phyloP scores from a whole-genome alignment of 2,888 invertebrate genomes.

The Alloplasta piceator region DNA sequence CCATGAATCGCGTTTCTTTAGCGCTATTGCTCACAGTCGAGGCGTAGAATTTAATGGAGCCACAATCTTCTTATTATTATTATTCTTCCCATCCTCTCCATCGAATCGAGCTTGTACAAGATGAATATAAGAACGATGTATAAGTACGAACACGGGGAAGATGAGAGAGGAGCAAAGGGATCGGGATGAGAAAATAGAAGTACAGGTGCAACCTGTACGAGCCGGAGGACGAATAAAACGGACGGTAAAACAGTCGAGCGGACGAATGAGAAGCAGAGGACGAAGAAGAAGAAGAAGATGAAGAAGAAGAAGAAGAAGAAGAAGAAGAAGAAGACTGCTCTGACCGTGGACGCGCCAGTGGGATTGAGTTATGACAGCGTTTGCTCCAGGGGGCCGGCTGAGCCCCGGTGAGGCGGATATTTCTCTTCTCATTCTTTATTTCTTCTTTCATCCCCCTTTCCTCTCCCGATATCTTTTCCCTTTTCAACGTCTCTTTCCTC shows the following conservation, averaged over 20 bases:
- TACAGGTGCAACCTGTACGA: constrained; percentile 67
- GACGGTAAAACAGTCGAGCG: constrained; percentile 42
- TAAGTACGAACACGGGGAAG: constrained; percentile 44
- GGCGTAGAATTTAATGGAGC: constrained; percentile 67
- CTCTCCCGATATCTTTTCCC: constrained; percentile 57
- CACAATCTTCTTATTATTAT: constrained; percentile 49
- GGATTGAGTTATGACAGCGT: constrained; percentile 84
- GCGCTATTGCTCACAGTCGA: constrained; percentile 49
- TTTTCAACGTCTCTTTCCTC: constrained; percentile 60
- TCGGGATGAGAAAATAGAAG: constrained; percentile 58
- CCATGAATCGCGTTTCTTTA: constrained; percentile 57
- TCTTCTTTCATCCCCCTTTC: constrained; percentile 70
- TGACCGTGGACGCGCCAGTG: constrained; percentile 80
- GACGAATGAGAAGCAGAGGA: constrained; percentile 57
- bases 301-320: constrained; percentile 19
- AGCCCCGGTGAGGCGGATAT: constrained; percentile 79
- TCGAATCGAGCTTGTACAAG: constrained; percentile 43
- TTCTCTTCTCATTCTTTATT: constrained; percentile 82
- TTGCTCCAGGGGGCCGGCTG: constrained; percentile 83
- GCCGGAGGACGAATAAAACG: constrained; percentile 57
- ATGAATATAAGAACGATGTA: constrained; percentile 56
- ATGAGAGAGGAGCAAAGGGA: constrained; percentile 50
- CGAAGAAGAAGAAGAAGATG: constrained; percentile 44
- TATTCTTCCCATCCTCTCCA: constrained; percentile 34
- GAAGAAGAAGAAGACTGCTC: constrained; percentile 56